phyloP scores from a whole-genome alignment of 1,140 invertebrate genomes.

The Neomicropteryx cornuta region DNA sequence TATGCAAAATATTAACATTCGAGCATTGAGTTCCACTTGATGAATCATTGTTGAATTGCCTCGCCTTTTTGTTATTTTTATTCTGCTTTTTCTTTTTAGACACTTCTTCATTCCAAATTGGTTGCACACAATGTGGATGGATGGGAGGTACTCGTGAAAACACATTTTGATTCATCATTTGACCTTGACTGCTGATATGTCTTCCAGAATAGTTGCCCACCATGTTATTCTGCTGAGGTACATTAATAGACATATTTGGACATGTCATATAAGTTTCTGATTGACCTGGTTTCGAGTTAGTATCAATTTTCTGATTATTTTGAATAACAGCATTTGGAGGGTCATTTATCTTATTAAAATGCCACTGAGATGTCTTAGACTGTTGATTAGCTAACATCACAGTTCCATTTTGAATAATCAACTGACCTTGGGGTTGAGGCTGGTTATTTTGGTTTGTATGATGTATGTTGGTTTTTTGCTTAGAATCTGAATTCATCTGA shows the following conservation, averaged over 20 bases:
- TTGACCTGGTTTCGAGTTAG: too few relatives aligned
- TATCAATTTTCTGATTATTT: too few relatives aligned
- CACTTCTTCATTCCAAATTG: constrained; percentile 50
- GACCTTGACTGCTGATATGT: constrained; percentile 17
- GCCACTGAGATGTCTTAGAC: constrained; percentile 50
- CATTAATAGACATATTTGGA: too few relatives aligned
- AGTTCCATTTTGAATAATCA: constrained; percentile 35
- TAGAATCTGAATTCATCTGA: constrained; percentile 17
- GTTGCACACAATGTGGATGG: constrained; percentile 52
- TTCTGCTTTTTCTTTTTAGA: constrained; percentile 51
- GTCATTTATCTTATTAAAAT: constrained; percentile 39
- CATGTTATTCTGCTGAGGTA: too few relatives aligned
- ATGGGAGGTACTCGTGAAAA: constrained; percentile 61
- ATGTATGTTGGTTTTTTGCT: constrained; percentile 24
- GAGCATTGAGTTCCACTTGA: too few relatives aligned
- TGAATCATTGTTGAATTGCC: too few relatives aligned
- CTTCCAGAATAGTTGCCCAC: too few relatives aligned
- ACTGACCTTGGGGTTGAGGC: constrained; percentile 29
- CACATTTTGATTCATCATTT: constrained; percentile 24
- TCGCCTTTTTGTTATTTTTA: constrained; percentile 43
- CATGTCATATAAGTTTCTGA: too few relatives aligned
- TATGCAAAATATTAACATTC: too few relatives aligned
- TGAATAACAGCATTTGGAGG: constrained; percentile 6
- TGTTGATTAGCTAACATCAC: constrained; percentile 33
- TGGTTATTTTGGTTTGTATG: constrained; percentile 24